Conservation (phyloP, 2,113 vertebrate species). For the Petrocephalus microphthalmus region DNA sequence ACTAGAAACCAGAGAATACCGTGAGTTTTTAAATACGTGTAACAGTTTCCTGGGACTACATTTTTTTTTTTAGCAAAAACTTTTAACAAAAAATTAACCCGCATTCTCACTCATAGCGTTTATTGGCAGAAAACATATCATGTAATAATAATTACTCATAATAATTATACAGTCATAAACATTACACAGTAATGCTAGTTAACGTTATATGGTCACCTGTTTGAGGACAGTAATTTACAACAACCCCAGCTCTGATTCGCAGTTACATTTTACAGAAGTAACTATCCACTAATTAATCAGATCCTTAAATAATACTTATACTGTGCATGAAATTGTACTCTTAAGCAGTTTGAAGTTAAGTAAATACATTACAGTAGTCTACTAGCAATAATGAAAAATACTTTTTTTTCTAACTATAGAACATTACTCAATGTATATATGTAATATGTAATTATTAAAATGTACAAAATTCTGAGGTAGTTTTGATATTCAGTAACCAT, state of each 20-base stretch:
- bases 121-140: background rate
- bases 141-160: background rate
- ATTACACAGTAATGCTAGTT: conserved; percentile 1
- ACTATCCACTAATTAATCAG: background rate
- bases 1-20: background rate
- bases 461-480: background rate
- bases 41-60: background rate
- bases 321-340: background rate
- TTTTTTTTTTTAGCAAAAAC: background rate
- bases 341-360: background rate
- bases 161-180: background rate
- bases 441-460: background rate
- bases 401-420: background rate
- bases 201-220: background rate
- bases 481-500: background rate
- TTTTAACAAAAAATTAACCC: background rate
- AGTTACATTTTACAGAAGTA: background rate
- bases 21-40: background rate
- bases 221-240: background rate
- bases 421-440: background rate
- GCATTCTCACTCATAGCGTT: background rate
- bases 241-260: background rate
- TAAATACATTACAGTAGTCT: background rate
- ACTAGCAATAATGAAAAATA: background rate
- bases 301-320: background rate